These are phyloP conservation scores for Suricata suricatta DNA, from an alignment of 2,113 vertebrate genomes.

Conservation along the genomic window DNA sequence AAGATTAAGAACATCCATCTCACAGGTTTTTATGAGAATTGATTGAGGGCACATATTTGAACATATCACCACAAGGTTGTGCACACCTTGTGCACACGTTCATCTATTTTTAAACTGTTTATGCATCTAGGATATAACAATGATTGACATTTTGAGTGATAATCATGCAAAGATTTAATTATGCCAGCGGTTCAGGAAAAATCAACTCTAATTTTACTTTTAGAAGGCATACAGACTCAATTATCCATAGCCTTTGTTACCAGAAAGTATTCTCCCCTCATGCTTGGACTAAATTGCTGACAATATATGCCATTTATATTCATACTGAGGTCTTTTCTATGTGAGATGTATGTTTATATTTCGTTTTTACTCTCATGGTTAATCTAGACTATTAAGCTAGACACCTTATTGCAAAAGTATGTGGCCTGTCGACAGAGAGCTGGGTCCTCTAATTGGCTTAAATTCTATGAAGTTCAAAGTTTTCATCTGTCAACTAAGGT, in stretches of 20 bases:
- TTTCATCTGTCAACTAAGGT: background rate
- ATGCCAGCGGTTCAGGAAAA: background rate
- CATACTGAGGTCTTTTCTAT: background rate
- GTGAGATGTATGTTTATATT: background rate
- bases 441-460: background rate
- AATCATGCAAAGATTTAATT: background rate
- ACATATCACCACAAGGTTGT: background rate
- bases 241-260: background rate
- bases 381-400: background rate
- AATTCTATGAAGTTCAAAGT: background rate
- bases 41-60: background rate
- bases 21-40: background rate
- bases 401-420: background rate
- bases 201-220: background rate
- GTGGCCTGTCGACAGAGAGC: background rate
- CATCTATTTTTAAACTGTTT: background rate
- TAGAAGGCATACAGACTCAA: background rate
- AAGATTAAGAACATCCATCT: background rate
- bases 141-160: background rate
- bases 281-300: background rate
- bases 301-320: background rate
- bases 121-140: background rate
- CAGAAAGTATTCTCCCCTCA: background rate
- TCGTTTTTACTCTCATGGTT: background rate
- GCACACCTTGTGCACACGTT: background rate